Percentiles rank a stretch among this genome's conserved stretches.
Evolutionary conservation across 2,797 vertebrate genomes (phyloP).

Genomic region (Neosilurus mollespiculum): DNA sequence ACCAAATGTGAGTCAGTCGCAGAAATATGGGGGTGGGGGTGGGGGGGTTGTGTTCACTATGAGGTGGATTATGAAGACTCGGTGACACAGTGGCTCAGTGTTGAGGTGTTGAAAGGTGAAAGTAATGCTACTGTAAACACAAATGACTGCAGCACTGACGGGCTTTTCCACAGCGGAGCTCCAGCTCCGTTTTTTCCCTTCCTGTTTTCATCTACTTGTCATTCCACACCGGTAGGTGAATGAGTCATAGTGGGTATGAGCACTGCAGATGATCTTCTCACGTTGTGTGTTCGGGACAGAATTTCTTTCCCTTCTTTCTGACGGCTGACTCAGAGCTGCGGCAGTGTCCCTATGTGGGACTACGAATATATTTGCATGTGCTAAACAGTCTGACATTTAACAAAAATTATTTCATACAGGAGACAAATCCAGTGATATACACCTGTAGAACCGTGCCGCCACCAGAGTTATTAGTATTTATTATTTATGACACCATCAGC

Average conservation of each 20-base stretch:
- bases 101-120: background rate
- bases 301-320: background rate
- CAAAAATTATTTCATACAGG: background rate
- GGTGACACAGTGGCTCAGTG: constrained; percentile 16
- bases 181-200: background rate
- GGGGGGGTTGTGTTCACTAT: background rate
- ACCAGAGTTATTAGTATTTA: background rate
- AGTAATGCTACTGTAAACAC: constrained; percentile 22
- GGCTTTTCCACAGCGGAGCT: constrained; percentile 20
- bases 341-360: background rate
- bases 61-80: background rate
- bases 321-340: constrained; percentile 20
- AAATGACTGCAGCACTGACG: background rate
- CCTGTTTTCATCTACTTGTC: constrained; percentile 33
- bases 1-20: background rate
- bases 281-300: background rate
- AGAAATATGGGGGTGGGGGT: background rate
- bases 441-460: background rate
- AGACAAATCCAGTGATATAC: background rate
- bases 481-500: background rate
- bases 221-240: constrained; percentile 53
- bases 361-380: background rate
- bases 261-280: background rate
- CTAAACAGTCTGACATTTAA: background rate
- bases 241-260: constrained; percentile 75